Conservation (phyloP, 2,797 vertebrate genomes). For the Betta splendens region DNA sequence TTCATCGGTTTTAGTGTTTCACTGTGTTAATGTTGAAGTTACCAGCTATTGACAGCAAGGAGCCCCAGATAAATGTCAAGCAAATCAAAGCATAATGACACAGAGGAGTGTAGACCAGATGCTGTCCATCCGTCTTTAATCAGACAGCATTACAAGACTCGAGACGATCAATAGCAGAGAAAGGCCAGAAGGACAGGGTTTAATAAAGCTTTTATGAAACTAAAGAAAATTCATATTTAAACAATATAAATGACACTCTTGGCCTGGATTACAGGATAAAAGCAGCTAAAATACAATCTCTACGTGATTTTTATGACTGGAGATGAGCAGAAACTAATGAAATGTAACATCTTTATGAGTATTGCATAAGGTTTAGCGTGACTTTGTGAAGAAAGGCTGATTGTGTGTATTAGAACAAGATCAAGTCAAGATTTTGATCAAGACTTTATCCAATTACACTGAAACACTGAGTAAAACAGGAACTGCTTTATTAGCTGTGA, state of each 20-base stretch:
- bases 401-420: too few relatives aligned
- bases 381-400: too few relatives aligned
- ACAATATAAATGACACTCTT: too few relatives aligned
- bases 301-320: too few relatives aligned
- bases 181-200: neutral
- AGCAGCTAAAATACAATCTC: neutral
- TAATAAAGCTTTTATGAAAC: neutral
- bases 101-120: neutral
- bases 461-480: too few relatives aligned
- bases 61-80: constrained; percentile 4
- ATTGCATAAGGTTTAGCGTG: too few relatives aligned
- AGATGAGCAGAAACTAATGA: too few relatives aligned
- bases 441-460: too few relatives aligned
- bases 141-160: neutral
- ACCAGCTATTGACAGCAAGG: neutral
- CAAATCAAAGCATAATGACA: constrained; percentile 11
- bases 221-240: neutral
- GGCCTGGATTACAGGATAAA: neutral
- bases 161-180: neutral
- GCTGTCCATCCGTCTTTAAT: constrained; percentile 5
- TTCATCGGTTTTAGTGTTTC: too few relatives aligned
- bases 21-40: neutral
- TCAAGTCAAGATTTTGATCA: too few relatives aligned
- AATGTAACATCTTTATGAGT: too few relatives aligned
- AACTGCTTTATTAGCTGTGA: neutral